Base-by-base conservation (phyloP, 2,797 vertebrate genomes). In the Enteromius fasciolatus region DNA sequence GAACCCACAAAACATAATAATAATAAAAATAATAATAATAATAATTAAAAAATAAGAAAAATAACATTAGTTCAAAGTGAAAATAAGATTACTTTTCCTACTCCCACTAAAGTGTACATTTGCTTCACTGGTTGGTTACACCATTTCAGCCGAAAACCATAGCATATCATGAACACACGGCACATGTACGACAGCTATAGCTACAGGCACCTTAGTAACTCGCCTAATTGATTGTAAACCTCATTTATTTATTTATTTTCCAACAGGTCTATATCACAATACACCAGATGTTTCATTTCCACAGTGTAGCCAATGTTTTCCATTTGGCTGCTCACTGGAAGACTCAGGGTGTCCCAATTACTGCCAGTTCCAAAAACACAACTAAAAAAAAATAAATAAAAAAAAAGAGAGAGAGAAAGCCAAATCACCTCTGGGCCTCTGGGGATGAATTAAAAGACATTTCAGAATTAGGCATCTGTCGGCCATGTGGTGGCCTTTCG, bases 291-390 rank as follows among this genome's bases (percentile, higher is more conserved):
- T 75, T 80, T 82, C 75, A 57, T 87, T 88, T 87, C 76, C 72
- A 87, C 64, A 66, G 31, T 85, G 79, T 80, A 72, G 85, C 83
- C 85, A 85, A 83, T 84, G 79, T 80, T 87, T 84, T 87, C 85
- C 73, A 41, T 82, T 87, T 54, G 77, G 85, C 83, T 86, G 86
- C 87, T 85, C 75, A 73, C 80, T 78, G 84, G 85, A 86, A 80
- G 83, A 81, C 61, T 83, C 20, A 3, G 82, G 48, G 48, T 90
- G 87, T 86, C 86, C 87, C 84, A 89, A 90, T 88, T 89, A 89
- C 82, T 86, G 82, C 68, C 83, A 85, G 80, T 48, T 72, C 25
- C 8, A 80, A 61, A 75, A 52, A 83, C 77, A 73, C 41, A 68
- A 2, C 2, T 0, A 50, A 67, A 23, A 66, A 25, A 50, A 66